These are phyloP conservation scores for Mya arenaria DNA, from an alignment of 1,140 invertebrate genomes.

Conservation along the genomic window DNA sequence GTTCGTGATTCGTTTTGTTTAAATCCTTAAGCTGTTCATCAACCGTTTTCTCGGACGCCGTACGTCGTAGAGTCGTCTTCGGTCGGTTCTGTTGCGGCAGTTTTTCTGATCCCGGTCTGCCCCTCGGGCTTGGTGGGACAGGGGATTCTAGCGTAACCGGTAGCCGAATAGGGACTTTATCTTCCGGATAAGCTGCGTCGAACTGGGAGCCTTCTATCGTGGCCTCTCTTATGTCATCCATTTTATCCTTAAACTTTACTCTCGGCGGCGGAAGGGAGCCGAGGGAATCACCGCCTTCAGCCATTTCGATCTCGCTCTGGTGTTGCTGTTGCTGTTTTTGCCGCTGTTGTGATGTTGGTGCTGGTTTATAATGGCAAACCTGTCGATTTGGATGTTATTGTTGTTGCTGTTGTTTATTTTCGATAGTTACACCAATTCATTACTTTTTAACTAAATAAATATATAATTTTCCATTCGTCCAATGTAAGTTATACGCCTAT, in stretches of 20 bases:
- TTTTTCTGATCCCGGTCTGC: background rate
- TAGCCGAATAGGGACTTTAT: background rate
- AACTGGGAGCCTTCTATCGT: constrained; percentile 50
- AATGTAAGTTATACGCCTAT: too few relatives aligned
- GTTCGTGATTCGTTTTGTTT: too few relatives aligned
- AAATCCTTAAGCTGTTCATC: too few relatives aligned
- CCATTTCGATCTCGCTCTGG: background rate
- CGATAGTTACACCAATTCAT: too few relatives aligned
- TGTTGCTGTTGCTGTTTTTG: too few relatives aligned
- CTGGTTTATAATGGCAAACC: too few relatives aligned
- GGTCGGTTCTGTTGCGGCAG: background rate
- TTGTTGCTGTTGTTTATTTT: too few relatives aligned
- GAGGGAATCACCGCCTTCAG: constrained; percentile 37
- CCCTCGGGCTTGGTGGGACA: background rate
- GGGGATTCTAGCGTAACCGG: background rate
- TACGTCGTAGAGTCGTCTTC: constrained; percentile 36
- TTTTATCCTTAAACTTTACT: constrained; percentile 39
- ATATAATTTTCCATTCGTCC: too few relatives aligned
- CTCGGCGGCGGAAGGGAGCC: constrained; percentile 37
- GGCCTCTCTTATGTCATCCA: constrained; percentile 47
- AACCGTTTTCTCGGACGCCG: constrained; percentile 21
- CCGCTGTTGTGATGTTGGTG: too few relatives aligned
- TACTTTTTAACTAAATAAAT: too few relatives aligned
- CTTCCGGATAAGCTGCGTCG: constrained; percentile 38
- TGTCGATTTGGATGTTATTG: too few relatives aligned